Base-by-base conservation (phyloP, 2,888 invertebrate genomes). In the Cantharis rufa region DNA sequence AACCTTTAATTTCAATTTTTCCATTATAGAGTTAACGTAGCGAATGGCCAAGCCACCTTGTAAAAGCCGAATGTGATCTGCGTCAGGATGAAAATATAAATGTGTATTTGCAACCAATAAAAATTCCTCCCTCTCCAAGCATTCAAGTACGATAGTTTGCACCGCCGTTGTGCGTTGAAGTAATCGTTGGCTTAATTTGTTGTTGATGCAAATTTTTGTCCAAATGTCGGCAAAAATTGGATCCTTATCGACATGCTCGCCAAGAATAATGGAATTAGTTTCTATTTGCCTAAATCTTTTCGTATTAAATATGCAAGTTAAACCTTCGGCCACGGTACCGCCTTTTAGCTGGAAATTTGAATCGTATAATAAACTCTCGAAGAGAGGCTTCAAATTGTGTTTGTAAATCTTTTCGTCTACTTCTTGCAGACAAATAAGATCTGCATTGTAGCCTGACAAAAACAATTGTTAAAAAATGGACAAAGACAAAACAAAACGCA, bases 381-480 rank as follows among this genome's bases (percentile, higher is more conserved):
- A 87, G 24, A 92, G 88, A 10, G 92, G 91, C 48, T 86, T 83
- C 21, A 98, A 89, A 84, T 94, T 94, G 79, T 90, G 85, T 10
- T 91, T 88, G 87, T 93, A 97, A 70, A 96, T 89, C 88, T 93
- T 94, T 10, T 85, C 86, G 86, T 98, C 98, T 0, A 98, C 96
- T 91, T 99, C 98, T 91, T 99, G 98, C 16, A 98, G 89, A 83
- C 98, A 98, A 73, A 97, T 89, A 70, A 98, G 89, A 87, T 98
- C 98, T 18, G 94, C 93, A 89, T 98, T 95, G 86, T 97, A 98
- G 24, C 96, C 96, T 93, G 13, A 85, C 82, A 85, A 68, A 11
- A 89, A 62, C 76, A 62, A 64, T 24, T 18, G 2, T 15, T 15
- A 16, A 13, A 70, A 15, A 24, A 10, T 69, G 3, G 1, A 68